Base-by-base conservation (phyloP, 1,140 invertebrate species). In the Hermatobates lingyangjiaoensis region DNA sequence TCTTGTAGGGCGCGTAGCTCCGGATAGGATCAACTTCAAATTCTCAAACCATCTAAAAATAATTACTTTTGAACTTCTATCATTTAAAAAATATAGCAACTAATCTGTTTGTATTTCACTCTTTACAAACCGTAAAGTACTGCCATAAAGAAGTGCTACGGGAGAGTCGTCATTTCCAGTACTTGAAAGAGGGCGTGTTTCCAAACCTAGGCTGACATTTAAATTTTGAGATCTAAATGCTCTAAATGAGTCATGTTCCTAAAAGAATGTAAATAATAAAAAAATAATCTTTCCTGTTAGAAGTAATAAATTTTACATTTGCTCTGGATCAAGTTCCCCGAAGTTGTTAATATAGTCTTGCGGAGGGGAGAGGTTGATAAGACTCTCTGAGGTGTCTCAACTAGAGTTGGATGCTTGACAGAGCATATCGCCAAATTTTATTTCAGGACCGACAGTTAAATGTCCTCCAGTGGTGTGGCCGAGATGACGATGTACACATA, bases 171-270 rank as follows among this genome's bases (percentile, higher is more conserved):
- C 71, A 14, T 73, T 71, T 3, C 73, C 70, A 0, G 70, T 70
- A 30, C 65, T 66, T 21, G 66, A 71, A 14, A 56, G 47, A 0
- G 75, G 70, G 61, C 83, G 89, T 0, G 91, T 96, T 66, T 98
- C 93, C 56, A 98, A 73, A 10, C 79, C 77, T 20, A 97, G 72
- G 56, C 79, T 83, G 20, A 97, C 71, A 61, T 94, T 92, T 0
- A 98, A 64, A 59, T 92, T 89, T 62, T 92, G 81, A 0, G 94
- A 98, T 12, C 95, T 76, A 63, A 98, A 98, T 0, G 91, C 90
- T 55, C 85, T 69, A 59, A 85, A 90, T 0, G 84, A 88, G 62
- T 85, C 82, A 52, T 86, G 90, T 45, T 83, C 81, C 74, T 78
- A 60, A 48, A 65, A 62, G 40, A 55, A 5, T 23, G 27, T 44